Evolutionary conservation across 1,140 invertebrate genomes (phyloP), one percentile per base, ranked within the genome.

Genomic region (Saxidomus purpurata): DNA sequence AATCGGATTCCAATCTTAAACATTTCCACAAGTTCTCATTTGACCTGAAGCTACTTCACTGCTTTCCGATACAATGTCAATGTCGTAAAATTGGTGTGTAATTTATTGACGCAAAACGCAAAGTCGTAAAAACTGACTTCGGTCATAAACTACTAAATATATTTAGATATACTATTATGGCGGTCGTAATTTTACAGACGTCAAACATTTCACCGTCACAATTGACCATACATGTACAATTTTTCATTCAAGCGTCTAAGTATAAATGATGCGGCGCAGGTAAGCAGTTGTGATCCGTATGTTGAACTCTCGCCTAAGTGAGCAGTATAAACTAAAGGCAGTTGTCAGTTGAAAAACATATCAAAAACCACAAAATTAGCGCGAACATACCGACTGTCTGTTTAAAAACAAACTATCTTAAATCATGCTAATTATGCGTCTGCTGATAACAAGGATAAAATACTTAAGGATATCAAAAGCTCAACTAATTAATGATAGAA

Each of bases 371-470:
- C 22, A 38, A 1, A 38, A 2, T 38, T 38, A 9, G 34, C 36
- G 8, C 4, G 8, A 38, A 22, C 34, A 71, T 71, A 8, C 31
- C 34, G 36, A 38, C 31, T 71, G 67, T 71, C 67, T 40, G 34
- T 40, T 71, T 71, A 38, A 71, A 71, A 36, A 71, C 34, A 71
- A 67, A 67, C 61, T 9, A 38, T 38, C 67, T 71, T 38, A 38
- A 38, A 71, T 71, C 67, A 38, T 28, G 25, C 25, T 38, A 71
- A 63, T 28, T 63, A 63, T 28, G n/a, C 59, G 59, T 63, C n/a
- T 63, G 25, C 59, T 8, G n/a, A 63, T 63, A 63, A 25, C 59
- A n/a, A 28, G n/a, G 59, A 63, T 63, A 63, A 63, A 63, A 63
- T 28, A 63, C 9, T 55, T 55, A 55, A 8, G 52, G 19, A 55